Base-by-base conservation (phyloP, 2,888 invertebrate genomes). In the Agriopis aurantiaria region DNA sequence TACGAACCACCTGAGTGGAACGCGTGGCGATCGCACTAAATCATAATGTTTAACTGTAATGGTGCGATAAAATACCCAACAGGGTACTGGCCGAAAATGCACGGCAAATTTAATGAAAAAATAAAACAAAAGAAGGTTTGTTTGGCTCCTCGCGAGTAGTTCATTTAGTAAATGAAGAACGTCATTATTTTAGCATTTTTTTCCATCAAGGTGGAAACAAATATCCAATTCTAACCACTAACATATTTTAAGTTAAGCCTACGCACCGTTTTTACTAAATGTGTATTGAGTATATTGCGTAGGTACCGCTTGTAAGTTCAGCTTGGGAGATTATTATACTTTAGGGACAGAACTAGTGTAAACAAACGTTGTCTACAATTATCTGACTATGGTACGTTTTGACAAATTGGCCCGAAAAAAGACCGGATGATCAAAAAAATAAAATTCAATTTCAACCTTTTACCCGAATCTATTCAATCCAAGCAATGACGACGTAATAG, bases 1-100 rank as follows among this genome's bases (percentile, higher is more conserved):
- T 73, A 69, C 81, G 68, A 78, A 82, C 86, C 93, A 93, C 92
- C 92, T 93, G 92, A 91, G 78, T 85, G 84, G 88, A 86, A 87
- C 87, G 79, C 78, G 79, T 70, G 81, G 75, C 75, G 76, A 79
- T 75, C 78, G 74, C 76, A 79, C 79, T 88, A 88, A 88, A 88
- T 88, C 90, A 87, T 88, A 84, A 84, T 83, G 78, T 84, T 82
- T 82, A 80, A 77, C 77, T 75, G 82, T 80, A 81, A 82, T 82
- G 80, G 85, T 79, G 78, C 80, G 75, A 82, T 85, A 83, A 84
- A 83, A 81, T 82, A 84, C 80, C 78, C 77, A 69, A 72, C 73
- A 67, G 62, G 69, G 71, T 55, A 65, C 69, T 73, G 74, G 61
- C 58, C 69, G 68, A 74, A 73, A 66, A 76, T 73, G 43, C 40